Evolutionary conservation across 2,113 vertebrate species (phyloP), one percentile per base, ranked within the genome.

Genomic region (Dicerorhinus sumatrensis): DNA sequence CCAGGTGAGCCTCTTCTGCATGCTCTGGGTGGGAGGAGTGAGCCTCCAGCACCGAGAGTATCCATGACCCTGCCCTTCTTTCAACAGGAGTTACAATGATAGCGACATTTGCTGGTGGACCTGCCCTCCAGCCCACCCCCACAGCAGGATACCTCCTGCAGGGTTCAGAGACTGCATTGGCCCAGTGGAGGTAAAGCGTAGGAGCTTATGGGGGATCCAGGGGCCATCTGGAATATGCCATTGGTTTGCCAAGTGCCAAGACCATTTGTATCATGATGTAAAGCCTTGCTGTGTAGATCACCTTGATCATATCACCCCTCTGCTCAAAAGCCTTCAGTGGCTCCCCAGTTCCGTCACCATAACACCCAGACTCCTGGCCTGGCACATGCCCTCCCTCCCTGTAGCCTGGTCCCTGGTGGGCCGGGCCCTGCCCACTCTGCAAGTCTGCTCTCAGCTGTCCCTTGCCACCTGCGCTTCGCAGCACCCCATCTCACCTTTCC

Each of bases 281-380:
- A 8, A 27, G 6, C 62, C 80, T 63, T 3, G 5, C 79, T 14
- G 23, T 70, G 58, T n/a, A 23, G 18, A 20, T 46, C 31, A 33
- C 2, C 2, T 33, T 16, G 27, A 31, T 4, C 3, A 1, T 7
- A 8, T n/a, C 25, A 10, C 21, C 31, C 9, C 29, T 82, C 62
- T 25, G 63, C 46, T 91, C 36, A n/a, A 12, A n/a, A 70, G 2
- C 33, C 51, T 62, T 72, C 29, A 11, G 0, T 17, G n/a, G 25
- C 21, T 77, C 63, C 29, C 77, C 21, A 29, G 31, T 62, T 60
- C 67, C 73, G 46, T 72, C 29, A 12, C 51, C 36, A 46, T 33
- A 14, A 81, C 54, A 3, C 25, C 39, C 42, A 58, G 77, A 18
- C 72, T 58, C 67, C 17, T 31, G 29, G 23, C 58, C 33, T 3